Evolutionary conservation across 1,140 invertebrate genomes (phyloP), one percentile per base, ranked within the genome.

Genomic region (Bombyx mori): DNA sequence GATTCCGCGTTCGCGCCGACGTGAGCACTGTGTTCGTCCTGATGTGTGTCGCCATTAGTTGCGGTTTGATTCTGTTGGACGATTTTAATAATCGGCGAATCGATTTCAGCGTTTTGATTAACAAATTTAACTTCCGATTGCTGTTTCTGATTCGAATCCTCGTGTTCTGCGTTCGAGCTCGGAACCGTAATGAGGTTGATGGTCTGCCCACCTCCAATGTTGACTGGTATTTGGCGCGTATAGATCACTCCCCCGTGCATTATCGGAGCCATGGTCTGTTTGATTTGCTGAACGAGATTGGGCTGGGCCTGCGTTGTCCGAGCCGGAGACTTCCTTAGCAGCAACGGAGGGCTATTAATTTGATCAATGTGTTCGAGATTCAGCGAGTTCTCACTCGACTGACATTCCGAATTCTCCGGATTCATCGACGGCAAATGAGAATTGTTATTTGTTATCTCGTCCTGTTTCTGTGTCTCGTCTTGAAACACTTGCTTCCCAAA

Each of bases 401-500:
- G 68, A 63, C 79, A 81, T 48, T 83, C 79, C 12, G 65, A 44
- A 62, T 51, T 73, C 58, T 84, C 82, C 6, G 60, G 61, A 49
- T 69, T 75, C 22, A 68, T 61, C 3, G 69, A 54, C n/a, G 65
- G 48, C 56, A 81, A 62, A 62, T 82, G 75, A 8, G 74, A 57
- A 58, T 68, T 68, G 50, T 66, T 79, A 51, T 55, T 62, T 56
- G 63, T 71, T n/a, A 79, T 66, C 35, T 84, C 79, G 50, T 59
- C 71, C 52, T 65, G 53, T 55, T 86, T 87, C 65, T 79, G 78
- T 55, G 59, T 80, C 5, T 75, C 81, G 47, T 89, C 88, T 78
- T 91, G 89, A 73, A 88, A 90, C 42, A 89, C 86, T 47, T 89
- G 86, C 79, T 93, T 94, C 6, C 93, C 92, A 74, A 95, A 95